Evolutionary conservation across 2,888 invertebrate genomes (phyloP), one percentile per base, ranked within the genome.

Genomic region (Sinohyriopsis cumingii): DNA sequence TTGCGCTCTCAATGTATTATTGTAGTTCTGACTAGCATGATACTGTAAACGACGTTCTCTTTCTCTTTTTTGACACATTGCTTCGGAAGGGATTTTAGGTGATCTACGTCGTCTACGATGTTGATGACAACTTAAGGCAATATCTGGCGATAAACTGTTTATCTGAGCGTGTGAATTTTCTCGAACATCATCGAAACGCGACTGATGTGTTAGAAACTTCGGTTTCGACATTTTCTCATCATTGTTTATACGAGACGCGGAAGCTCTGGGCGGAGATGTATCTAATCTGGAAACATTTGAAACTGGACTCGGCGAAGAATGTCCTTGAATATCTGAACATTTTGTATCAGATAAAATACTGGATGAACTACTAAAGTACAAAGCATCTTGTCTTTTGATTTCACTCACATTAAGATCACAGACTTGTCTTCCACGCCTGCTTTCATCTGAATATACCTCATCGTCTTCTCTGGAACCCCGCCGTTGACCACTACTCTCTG

Each of bases 281-380:
- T 65, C 69, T 7, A 61, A 69, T 7, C 25, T 55, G 55, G 19
- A 55, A 20, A 55, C 55, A 64, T 69, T 59, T 45, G 68, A 45
- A 15, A 65, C 59, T 9, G 59, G 56, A 9, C 57, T 72, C 53
- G 66, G 65, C 18, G 72, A 66, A 19, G 65, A 63, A n/a, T 24
- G 1, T 45, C 5, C 7, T 55, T 55, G 67, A 33, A 55, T 24
- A n/a, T 71, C 71, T n/a, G 73, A 68, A 59, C 65, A 55, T 45
- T 68, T 67, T 45, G 69, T 62, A 53, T 82, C 82, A 5, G 81
- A 80, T 55, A 78, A 66, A 24, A 83, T 59, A 73, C 83, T 83
- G 15, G 81, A 81, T 9, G 83, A 83, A 65, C 81, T 81, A 64
- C 83, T 83, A 59, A 71, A 72, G 56, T 73, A 80, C 6, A 71